phyloP scores from a whole-genome alignment of 2,113 vertebrate genomes.

The Hippocampus comes region DNA sequence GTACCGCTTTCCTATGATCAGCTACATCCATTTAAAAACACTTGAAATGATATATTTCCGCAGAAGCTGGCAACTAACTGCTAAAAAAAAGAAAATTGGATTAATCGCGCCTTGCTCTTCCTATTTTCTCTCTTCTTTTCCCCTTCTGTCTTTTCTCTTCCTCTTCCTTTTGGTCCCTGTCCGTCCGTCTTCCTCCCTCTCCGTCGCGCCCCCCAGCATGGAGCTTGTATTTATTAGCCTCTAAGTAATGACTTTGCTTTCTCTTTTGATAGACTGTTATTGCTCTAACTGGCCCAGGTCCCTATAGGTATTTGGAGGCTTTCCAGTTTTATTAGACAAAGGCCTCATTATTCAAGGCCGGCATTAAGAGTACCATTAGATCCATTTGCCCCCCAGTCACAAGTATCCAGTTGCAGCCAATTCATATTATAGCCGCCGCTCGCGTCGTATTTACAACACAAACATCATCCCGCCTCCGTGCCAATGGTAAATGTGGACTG shows the following conservation, averaged over 20 bases:
- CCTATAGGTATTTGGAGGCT: slow-evolving; percentile 74
- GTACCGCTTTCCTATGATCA: no score
- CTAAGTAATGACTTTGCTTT: slow-evolving; percentile 75
- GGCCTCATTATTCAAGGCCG: slow-evolving; percentile 72
- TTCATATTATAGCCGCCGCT: slow-evolving; percentile 63
- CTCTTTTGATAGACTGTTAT: slow-evolving; percentile 76
- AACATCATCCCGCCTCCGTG: slow-evolving; percentile 54
- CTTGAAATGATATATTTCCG: no score
- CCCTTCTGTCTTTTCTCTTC: slow-evolving; percentile 30
- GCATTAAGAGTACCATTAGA: slow-evolving; percentile 65
- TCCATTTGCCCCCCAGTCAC: slow-evolving; percentile 70
- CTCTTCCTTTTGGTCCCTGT: slow-evolving; percentile 43
- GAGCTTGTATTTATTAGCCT: slow-evolving; percentile 72
- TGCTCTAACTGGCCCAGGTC: slow-evolving; percentile 69
- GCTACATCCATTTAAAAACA: no score
- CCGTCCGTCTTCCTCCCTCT: slow-evolving; percentile 31
- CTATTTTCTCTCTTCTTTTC: slow-evolving; percentile 13
- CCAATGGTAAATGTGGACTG: slow-evolving; percentile 51
- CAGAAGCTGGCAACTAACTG: no score
- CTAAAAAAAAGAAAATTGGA: background rate
- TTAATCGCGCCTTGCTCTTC: background rate
- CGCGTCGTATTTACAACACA: slow-evolving; percentile 25
- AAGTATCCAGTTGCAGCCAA: slow-evolving; percentile 71
- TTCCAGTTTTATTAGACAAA: slow-evolving; percentile 78
- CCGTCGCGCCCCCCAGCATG: slow-evolving; percentile 60